Percentiles rank a stretch among this genome's conserved stretches.
Conservation (phyloP, 1,140 invertebrate species). For the Aphelinus atriplicis region DNA sequence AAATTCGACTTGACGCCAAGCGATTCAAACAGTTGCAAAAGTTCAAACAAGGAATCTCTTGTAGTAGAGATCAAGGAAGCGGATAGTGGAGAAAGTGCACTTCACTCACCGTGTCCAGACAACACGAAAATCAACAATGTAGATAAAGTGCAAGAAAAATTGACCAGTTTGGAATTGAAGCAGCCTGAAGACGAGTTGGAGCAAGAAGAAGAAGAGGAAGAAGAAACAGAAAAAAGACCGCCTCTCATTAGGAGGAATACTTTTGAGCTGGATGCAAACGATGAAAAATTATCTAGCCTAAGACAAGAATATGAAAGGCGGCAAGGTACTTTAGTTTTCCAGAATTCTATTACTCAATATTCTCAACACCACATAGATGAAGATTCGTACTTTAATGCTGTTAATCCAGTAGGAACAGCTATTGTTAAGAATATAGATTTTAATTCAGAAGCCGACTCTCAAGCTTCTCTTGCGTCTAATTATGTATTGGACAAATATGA, state of each 20-base stretch:
- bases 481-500: constrained; percentile 46
- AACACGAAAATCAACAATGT: constrained; percentile 45
- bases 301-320: constrained; percentile 68
- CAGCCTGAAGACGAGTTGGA: neutral
- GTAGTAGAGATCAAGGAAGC: constrained; percentile 62
- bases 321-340: constrained; percentile 69
- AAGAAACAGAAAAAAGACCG: constrained; percentile 49
- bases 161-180: neutral
- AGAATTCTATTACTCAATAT: constrained; percentile 72
- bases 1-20: constrained; percentile 42
- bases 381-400: constrained; percentile 46
- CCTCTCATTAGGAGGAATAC: constrained; percentile 66
- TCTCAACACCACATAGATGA: constrained; percentile 65
- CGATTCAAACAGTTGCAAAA: constrained; percentile 13
- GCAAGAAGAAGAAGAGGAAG: constrained; percentile 8
- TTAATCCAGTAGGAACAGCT: neutral
- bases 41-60: constrained; percentile 58
- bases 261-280: constrained; percentile 65
- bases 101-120: constrained; percentile 61
- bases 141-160: constrained; percentile 11
- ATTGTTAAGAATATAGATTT: neutral
- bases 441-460: neutral
- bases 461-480: neutral
- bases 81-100: constrained; percentile 62
- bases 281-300: constrained; percentile 54